phyloP scores from a whole-genome alignment of 2,797 vertebrate species.

The Arrhamphus sclerolepis region DNA sequence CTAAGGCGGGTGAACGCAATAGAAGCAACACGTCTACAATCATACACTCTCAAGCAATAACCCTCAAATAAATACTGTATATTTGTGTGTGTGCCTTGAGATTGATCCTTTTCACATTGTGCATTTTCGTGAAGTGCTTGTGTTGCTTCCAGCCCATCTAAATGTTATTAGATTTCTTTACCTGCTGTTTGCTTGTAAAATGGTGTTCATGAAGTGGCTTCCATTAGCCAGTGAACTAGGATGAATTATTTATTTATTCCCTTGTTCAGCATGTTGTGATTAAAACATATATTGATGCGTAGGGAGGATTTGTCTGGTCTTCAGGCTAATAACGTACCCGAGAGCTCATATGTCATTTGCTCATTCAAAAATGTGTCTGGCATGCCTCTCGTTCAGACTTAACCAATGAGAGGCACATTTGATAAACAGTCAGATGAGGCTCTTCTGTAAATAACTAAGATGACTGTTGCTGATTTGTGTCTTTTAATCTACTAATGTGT shows the following conservation, averaged over 20 bases:
- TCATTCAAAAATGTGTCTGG: conserved; percentile 5
- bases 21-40: conserved; percentile 48
- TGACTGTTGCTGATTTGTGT: conserved; percentile 8
- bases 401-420: background rate
- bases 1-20: conserved; percentile 45
- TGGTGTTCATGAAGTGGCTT: conserved; percentile 2
- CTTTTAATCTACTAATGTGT: too few relatives aligned
- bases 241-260: conserved; percentile 30
- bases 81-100: background rate
- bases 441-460: conserved; percentile 7
- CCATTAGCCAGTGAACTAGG: background rate
- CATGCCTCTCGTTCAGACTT: background rate
- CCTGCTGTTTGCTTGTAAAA: conserved; percentile 59
- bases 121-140: conserved; percentile 51
- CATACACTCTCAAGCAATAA: conserved; percentile 36
- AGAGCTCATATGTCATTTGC: conserved; percentile 4
- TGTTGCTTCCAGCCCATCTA: conserved; percentile 53
- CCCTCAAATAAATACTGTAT: background rate
- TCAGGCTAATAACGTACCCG: background rate
- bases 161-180: conserved; percentile 52
- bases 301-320: background rate
- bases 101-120: conserved; percentile 32
- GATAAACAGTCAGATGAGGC: background rate
- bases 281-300: conserved; percentile 12
- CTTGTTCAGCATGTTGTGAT: conserved; percentile 16